Conservation (phyloP, 1,140 invertebrate genomes). For the Cepaea nemoralis region DNA sequence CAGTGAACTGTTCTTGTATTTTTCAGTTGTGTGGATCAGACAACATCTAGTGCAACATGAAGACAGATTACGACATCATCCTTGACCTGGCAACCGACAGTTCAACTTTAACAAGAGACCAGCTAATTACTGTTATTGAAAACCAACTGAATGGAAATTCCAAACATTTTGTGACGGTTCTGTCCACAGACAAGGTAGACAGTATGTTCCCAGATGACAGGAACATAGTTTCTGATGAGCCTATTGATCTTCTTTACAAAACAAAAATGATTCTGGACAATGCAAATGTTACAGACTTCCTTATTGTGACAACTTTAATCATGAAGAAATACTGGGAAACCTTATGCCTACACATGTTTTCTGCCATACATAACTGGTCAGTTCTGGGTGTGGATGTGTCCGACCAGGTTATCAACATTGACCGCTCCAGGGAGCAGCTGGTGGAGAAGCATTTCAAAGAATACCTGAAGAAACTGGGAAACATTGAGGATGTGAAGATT, state of each 20-base stretch:
- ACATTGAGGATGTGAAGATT: not conserved
- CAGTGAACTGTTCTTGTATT: not conserved
- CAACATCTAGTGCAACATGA: not conserved
- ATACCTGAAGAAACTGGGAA: conserved; percentile 11
- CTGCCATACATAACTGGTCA: conserved; percentile 22
- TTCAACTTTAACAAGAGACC: not conserved
- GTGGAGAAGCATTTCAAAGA: not conserved
- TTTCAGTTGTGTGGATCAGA: not conserved
- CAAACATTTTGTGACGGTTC: not conserved
- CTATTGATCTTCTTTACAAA: conserved; percentile 24
- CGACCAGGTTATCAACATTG: not conserved
- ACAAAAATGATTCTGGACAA: conserved; percentile 19
- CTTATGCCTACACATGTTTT: conserved; percentile 27
- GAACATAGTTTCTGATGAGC: not conserved
- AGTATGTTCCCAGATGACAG: not conserved
- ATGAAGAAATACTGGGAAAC: conserved; percentile 39
- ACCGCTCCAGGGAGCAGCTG: not conserved
- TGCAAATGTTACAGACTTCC: not conserved
- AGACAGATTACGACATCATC: not conserved
- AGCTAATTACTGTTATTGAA: not conserved
- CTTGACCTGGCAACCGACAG: conserved; percentile 23
- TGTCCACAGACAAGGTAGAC: not conserved
- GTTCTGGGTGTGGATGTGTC: conserved; percentile 27
- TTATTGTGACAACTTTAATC: conserved; percentile 10
- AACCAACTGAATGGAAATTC: conserved; percentile 6